Percentiles rank a stretch among this genome's conserved stretches.
phyloP scores from a whole-genome alignment of 30 jellyfish, hydroid and myxozoan genomes.

The Chrysaora quinquecirrha region DNA sequence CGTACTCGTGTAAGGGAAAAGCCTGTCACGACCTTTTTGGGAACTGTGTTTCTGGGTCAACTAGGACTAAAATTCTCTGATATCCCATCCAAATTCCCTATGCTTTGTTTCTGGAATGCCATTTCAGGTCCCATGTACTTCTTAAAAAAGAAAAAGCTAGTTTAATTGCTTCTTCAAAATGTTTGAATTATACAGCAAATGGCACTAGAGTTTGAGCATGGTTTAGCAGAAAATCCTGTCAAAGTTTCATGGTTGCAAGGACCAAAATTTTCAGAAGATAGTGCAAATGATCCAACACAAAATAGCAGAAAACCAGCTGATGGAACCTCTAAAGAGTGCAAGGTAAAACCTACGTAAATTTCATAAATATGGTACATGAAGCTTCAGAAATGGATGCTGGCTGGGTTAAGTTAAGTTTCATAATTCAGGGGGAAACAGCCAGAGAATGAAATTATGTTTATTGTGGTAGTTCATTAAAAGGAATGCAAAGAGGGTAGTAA shows the following conservation, averaged over 20 bases:
- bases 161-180: no score
- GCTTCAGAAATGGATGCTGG: not conserved
- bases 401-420: no score
- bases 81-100: no score
- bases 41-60: no score
- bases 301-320: not conserved
- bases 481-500: no score
- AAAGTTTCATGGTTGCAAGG: constrained; percentile 71
- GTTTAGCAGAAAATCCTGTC: constrained; percentile 73
- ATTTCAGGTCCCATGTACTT: not conserved
- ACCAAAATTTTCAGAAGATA: not conserved
- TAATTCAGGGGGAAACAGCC: not conserved
- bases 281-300: not conserved
- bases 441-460: no score
- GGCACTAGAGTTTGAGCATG: constrained; percentile 91
- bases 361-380: not conserved
- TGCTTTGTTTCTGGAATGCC: no score
- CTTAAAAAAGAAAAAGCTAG: not conserved
- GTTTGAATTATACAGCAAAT: constrained; percentile 22
- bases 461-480: no score
- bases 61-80: no score
- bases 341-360: no score
- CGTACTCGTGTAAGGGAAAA: no score
- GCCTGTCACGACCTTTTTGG: no score
- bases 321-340: not conserved